A percentile compares a stretch with the other conserved stretches of the same genome.
Evolutionary conservation across 2,888 invertebrate species (phyloP).

Genomic region (Ochlodes sylvanus): DNA sequence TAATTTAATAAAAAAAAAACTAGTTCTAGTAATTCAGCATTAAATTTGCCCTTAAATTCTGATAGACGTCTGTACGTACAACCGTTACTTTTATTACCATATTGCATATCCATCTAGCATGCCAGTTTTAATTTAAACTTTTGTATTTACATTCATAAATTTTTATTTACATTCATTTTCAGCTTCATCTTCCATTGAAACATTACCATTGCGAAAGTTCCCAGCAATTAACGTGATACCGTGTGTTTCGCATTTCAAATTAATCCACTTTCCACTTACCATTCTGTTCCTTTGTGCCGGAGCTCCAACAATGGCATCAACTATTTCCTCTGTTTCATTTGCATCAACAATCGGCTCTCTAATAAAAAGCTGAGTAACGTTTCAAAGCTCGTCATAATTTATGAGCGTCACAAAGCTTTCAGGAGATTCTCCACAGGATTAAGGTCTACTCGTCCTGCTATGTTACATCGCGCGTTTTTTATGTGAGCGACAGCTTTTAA

Average conservation of each 20-base stretch:
- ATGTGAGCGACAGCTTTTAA: not conserved
- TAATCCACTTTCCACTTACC: conserved; percentile 36
- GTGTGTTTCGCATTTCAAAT: conserved; percentile 35
- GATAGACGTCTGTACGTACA: no score
- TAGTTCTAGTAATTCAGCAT: no score
- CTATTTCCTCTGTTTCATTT: conserved; percentile 38
- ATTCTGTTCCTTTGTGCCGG: conserved; percentile 32
- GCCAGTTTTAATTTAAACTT: not conserved
- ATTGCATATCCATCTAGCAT: no score
- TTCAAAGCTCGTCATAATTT: conserved; percentile 37
- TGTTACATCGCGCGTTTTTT: not conserved
- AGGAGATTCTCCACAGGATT: not conserved
- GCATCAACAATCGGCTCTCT: conserved; percentile 35
- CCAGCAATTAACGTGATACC: conserved; percentile 22
- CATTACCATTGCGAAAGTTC: conserved; percentile 18
- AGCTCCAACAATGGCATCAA: conserved; percentile 33
- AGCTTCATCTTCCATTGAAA: conserved; percentile 13
- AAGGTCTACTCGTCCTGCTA: not conserved
- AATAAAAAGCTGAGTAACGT: conserved; percentile 33
- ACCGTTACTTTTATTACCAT: no score
- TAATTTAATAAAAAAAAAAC: no score
- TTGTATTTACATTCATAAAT: not conserved
- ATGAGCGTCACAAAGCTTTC: conserved; percentile 29
- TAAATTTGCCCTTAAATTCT: no score
- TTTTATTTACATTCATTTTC: conserved; percentile 10